phyloP scores from a whole-genome alignment of 2,888 invertebrate species.

The Agrochola lychnidis region DNA sequence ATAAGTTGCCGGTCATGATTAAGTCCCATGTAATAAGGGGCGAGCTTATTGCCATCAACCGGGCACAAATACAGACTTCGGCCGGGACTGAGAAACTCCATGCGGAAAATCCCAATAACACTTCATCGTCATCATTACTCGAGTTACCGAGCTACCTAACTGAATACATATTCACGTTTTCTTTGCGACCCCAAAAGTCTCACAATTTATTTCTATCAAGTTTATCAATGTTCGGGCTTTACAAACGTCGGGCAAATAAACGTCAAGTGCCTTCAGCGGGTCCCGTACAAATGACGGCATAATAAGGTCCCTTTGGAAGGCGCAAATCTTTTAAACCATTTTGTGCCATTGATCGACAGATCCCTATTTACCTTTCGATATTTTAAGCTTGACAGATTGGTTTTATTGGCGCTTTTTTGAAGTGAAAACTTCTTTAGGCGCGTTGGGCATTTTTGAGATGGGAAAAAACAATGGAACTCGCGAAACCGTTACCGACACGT shows the following conservation, averaged over 20 bases:
- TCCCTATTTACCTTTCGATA: slow-evolving; percentile 50
- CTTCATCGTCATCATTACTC: not conserved
- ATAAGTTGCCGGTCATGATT: too few species aligned
- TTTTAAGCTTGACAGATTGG: slow-evolving; percentile 40
- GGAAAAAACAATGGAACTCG: too few species aligned
- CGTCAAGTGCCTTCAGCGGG: slow-evolving; percentile 34
- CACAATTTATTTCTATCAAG: slow-evolving; percentile 31
- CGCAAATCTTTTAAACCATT: slow-evolving; percentile 49
- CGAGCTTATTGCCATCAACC: too few species aligned
- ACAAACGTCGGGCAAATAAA: slow-evolving; percentile 30
- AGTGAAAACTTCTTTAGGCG: too few species aligned
- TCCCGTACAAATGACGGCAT: slow-evolving; percentile 47
- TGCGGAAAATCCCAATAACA: too few species aligned
- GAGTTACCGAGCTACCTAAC: not conserved
- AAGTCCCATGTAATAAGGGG: too few species aligned
- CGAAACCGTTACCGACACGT: too few species aligned
- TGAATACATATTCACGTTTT: slow-evolving; percentile 12
- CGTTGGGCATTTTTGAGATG: too few species aligned
- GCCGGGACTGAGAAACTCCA: too few species aligned
- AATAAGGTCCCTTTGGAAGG: slow-evolving; percentile 46
- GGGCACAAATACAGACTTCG: too few species aligned
- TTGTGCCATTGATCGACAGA: slow-evolving; percentile 41
- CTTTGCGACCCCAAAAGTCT: slow-evolving; percentile 12
- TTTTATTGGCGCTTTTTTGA: slow-evolving; percentile 5
- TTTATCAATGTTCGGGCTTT: slow-evolving; percentile 36